These are phyloP conservation scores for Eunapius fragilis DNA, from an alignment of 37 sponge, comb jelly and placozoan species.

Conservation along the genomic window DNA sequence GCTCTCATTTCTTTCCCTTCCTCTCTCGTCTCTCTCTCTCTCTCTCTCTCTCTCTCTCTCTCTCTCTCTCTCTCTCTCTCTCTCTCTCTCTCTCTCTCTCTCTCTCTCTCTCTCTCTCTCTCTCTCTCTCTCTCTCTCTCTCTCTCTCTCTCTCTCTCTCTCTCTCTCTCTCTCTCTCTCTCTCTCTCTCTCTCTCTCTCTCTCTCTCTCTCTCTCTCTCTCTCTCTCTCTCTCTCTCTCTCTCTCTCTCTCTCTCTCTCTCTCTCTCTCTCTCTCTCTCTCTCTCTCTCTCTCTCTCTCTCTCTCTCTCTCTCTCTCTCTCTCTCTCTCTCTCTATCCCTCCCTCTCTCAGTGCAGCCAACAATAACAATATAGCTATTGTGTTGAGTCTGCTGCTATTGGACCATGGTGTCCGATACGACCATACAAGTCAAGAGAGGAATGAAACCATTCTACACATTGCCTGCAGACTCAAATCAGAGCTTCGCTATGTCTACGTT, in stretches of 20 bases:
- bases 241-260: too few species aligned
- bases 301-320: not conserved
- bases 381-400: constrained; percentile 42
- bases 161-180: not conserved
- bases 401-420: constrained; percentile 16
- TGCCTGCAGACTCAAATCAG: constrained; percentile 47
- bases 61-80: not conserved
- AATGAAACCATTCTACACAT: constrained; percentile 54
- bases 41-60: constrained; percentile 13
- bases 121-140: not conserved
- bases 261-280: not conserved
- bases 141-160: not conserved
- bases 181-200: not conserved
- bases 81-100: not conserved
- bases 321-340: not conserved
- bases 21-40: not conserved
- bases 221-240: not conserved
- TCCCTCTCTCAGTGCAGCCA: constrained; percentile 40
- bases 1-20: not conserved
- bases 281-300: not conserved
- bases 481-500: constrained; percentile 51
- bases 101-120: constrained; percentile 3
- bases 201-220: not conserved
- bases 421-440: constrained; percentile 22
- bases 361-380: constrained; percentile 38